These are phyloP conservation scores for Odocoileus virginianus DNA, from an alignment of 2,113 vertebrate genomes.

Conservation along the genomic window DNA sequence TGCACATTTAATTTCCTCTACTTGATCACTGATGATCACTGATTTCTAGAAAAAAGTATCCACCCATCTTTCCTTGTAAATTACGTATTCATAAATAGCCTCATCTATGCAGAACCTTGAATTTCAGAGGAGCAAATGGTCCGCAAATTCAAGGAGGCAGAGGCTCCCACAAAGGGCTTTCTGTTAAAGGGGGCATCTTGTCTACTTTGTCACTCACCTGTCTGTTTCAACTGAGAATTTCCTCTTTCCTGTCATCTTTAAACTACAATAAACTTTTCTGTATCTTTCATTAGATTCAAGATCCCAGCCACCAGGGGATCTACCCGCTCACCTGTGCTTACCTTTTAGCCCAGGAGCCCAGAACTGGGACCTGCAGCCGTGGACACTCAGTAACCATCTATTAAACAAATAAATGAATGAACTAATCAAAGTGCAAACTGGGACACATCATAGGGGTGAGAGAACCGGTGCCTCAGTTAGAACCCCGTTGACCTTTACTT, in stretches of 20 bases:
- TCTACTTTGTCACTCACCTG: background rate
- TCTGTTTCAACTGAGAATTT: background rate
- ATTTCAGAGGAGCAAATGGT: rapidly evolving
- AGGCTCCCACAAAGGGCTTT: rapidly evolving
- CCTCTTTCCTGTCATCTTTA: background rate
- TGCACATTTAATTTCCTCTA: background rate
- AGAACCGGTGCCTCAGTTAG: rapidly evolving
- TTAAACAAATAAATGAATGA: background rate
- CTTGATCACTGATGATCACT: background rate
- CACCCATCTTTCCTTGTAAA: background rate
- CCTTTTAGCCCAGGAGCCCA: background rate
- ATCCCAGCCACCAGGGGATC: background rate
- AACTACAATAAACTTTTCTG: background rate
- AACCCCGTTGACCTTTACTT: rapidly evolving
- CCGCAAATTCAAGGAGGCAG: background rate
- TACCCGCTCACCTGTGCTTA: background rate
- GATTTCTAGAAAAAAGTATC: background rate
- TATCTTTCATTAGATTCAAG: background rate
- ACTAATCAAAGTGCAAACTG: background rate
- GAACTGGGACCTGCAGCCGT: rapidly evolving
- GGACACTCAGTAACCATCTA: rapidly evolving
- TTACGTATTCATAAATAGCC: background rate
- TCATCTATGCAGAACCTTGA: background rate
- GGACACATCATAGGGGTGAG: rapidly evolving
- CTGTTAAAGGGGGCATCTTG: background rate